These are phyloP conservation scores for Schizopygopsis pylzovi DNA, from an alignment of 2,797 vertebrate genomes.

Conservation along the genomic window DNA sequence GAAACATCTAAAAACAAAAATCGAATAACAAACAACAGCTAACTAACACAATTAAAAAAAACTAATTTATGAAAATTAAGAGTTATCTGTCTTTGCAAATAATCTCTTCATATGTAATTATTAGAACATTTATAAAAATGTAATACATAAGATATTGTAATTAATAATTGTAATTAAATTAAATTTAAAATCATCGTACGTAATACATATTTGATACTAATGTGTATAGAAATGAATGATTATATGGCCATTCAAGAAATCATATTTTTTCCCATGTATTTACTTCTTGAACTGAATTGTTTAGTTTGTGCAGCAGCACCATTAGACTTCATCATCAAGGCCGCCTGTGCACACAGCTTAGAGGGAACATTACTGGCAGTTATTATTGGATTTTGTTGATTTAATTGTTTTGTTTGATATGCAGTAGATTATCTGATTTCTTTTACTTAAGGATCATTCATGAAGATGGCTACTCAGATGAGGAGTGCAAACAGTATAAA, in stretches of 20 bases:
- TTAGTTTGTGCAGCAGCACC: not conserved
- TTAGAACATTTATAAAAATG: no score
- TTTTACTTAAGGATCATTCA: conserved; percentile 90
- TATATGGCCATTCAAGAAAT: not conserved
- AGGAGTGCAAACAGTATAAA: conserved; percentile 96
- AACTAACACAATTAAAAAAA: no score
- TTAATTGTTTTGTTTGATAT: not conserved
- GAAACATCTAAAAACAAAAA: no score
- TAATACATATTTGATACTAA: not conserved
- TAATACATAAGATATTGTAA: not conserved
- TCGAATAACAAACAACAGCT: no score
- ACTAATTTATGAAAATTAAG: no score
- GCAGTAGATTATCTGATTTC: conserved; percentile 29
- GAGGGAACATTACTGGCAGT: not conserved
- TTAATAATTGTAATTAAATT: not conserved
- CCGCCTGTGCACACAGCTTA: not conserved
- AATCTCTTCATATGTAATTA: not conserved
- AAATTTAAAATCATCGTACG: not conserved
- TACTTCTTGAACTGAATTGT: not conserved
- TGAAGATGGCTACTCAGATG: conserved; percentile 96
- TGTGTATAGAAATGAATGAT: not conserved
- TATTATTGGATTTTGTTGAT: conserved; percentile 18
- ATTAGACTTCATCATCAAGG: not conserved
- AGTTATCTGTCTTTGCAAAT: no score
- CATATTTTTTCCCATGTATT: not conserved